These are phyloP conservation scores for Thunnus albacares DNA, from an alignment of 2,797 vertebrate genomes.

Conservation along the genomic window DNA sequence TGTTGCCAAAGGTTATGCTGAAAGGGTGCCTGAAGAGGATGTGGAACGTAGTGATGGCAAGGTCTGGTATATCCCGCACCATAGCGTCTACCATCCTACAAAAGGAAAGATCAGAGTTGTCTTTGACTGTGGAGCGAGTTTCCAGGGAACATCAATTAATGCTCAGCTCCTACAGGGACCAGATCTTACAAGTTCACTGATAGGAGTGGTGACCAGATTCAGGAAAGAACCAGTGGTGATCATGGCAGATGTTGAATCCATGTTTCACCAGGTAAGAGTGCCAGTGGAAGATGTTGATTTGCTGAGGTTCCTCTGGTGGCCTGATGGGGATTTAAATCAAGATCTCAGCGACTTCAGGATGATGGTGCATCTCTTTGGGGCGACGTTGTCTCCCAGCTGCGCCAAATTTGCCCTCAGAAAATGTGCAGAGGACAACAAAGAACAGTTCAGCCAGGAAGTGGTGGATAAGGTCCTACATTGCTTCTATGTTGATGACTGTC, in stretches of 20 bases:
- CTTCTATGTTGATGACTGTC: not conserved
- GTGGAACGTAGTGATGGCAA: too few relatives aligned
- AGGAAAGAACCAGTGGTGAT: slow-evolving; percentile 11
- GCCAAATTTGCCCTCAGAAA: slow-evolving; percentile 12
- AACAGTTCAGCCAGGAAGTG: not conserved
- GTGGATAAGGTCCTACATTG: slow-evolving; percentile 4
- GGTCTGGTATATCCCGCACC: too few relatives aligned
- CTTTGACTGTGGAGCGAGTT: slow-evolving; percentile 14
- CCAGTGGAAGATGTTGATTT: not conserved
- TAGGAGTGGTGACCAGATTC: slow-evolving; percentile 33
- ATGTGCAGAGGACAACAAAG: not conserved
- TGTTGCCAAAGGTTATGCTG: too few relatives aligned
- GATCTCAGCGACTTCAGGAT: not conserved
- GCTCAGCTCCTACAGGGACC: slow-evolving; percentile 35
- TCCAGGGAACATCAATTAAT: slow-evolving; percentile 25
- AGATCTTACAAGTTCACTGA: slow-evolving; percentile 17
- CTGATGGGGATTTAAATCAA: not conserved
- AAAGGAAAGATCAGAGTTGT: slow-evolving; percentile 14
- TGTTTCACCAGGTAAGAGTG: slow-evolving; percentile 1
- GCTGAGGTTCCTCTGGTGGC: slow-evolving; percentile 18
- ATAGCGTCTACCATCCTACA: too few relatives aligned
- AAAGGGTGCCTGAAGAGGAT: too few relatives aligned
- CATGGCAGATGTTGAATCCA: slow-evolving; percentile 26
- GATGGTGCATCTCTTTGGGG: slow-evolving; percentile 14
- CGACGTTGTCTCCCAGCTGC: too few relatives aligned